Evolutionary conservation across 2,797 vertebrate species (phyloP), one percentile per base, ranked within the genome.

Genomic region (Sebastes hubbsi): DNA sequence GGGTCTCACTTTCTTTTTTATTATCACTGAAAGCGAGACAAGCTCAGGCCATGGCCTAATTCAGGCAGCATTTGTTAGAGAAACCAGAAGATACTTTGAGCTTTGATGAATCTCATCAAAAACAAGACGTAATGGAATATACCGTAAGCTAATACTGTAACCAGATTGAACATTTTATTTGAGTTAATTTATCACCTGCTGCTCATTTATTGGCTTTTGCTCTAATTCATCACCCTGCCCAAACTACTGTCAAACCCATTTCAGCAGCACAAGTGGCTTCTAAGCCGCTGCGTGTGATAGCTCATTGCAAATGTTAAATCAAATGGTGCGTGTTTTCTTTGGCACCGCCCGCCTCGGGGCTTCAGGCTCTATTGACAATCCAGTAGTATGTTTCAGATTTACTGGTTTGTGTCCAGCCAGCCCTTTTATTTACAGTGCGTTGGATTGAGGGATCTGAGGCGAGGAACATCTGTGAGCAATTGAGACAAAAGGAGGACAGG

Each of bases 401-500:
- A 87, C 86, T 89, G 86, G 69, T 92, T 85, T 72, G 59, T 77
- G 85, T 87, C 89, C 87, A 82, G 90, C 62, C 77, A 69, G 75
- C 73, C 67, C 66, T 87, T 88, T 88, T 94, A 92, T 95, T 95
- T 93, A 92, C 88, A 87, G 74, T 86, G 80, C 69, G 83, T 75
- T 78, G 75, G 71, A 77, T 77, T 78, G 86, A 52, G 59, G 83
- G 87, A 87, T 92, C 85, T 89, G 80, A 92, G 86, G 76, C 61
- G 58, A 84, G 78, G 49, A 88, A 94, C 93, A 95, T 96, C 93
- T 95, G 94, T 65, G 80, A 94, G 83, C 90, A 88, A 94, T 91
- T 85, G 74, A 89, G 90, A 85, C 73, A 6, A 78, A 91, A 86
- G 72, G 73, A 86, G 72, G 72, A 83, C 72, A 66, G 81, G 87